A percentile compares a stretch with the other conserved stretches of the same genome.
Evolutionary conservation across 2,888 invertebrate genomes (phyloP).

Genomic region (Pasiphila rectangulata): DNA sequence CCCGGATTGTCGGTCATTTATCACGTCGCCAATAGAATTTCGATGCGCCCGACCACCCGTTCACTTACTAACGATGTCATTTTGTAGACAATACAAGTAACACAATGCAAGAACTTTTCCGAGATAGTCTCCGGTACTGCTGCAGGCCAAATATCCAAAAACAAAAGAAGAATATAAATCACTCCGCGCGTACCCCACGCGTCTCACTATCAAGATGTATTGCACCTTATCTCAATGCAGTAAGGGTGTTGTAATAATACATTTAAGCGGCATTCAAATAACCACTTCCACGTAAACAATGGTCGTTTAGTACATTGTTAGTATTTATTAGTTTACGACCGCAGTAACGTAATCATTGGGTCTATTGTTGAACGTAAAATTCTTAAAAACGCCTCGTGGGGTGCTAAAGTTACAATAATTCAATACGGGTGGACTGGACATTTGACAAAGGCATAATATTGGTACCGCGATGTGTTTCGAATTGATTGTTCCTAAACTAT

Average conservation of each 20-base stretch:
- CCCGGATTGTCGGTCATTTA: slow-evolving; percentile 57
- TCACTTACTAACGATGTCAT: slow-evolving; percentile 76
- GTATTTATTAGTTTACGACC: slow-evolving; percentile 66
- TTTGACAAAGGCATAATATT: slow-evolving; percentile 65
- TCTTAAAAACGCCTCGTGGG: slow-evolving; percentile 65
- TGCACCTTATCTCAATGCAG: slow-evolving; percentile 35
- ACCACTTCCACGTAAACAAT: slow-evolving; percentile 75
- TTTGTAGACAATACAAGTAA: slow-evolving; percentile 69
- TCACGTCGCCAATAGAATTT: slow-evolving; percentile 73
- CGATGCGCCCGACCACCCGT: slow-evolving; percentile 76
- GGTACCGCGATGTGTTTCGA: slow-evolving; percentile 68
- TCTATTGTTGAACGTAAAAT: slow-evolving; percentile 55
- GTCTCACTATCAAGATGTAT: slow-evolving; percentile 36
- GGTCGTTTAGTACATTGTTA: slow-evolving; percentile 62
- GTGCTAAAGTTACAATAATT: slow-evolving; percentile 55
- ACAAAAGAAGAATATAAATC: slow-evolving; percentile 79
- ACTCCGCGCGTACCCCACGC: slow-evolving; percentile 57
- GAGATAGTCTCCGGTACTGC: slow-evolving; percentile 64
- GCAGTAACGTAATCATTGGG: slow-evolving; percentile 69
- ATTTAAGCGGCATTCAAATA: slow-evolving; percentile 34
- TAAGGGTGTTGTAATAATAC: slow-evolving; percentile 31
- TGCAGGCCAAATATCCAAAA: slow-evolving; percentile 74
- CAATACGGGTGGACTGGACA: slow-evolving; percentile 48
- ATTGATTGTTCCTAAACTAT: slow-evolving; percentile 52
- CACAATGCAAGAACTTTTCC: slow-evolving; percentile 76